A percentile compares a stretch with the other conserved stretches of the same genome.
Conservation (phyloP, 2,113 vertebrate species). For the Limanda limanda region DNA sequence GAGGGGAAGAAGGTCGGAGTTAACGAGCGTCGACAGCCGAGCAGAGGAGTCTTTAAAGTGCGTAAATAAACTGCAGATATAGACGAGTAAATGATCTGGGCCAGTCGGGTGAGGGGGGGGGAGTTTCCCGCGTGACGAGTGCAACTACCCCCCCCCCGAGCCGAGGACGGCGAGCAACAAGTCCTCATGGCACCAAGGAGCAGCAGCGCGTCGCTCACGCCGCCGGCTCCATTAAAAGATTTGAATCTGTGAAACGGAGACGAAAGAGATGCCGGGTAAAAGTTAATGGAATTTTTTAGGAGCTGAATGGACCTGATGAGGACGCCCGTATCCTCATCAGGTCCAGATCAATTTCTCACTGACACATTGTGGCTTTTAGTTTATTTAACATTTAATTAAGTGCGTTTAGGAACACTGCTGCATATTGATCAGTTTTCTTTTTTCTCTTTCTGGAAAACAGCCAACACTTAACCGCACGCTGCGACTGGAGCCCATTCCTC, state of each 20-base stretch:
- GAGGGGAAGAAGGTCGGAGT: not conserved
- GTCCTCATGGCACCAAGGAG: constrained; percentile 43
- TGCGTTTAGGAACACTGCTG: constrained; percentile 31
- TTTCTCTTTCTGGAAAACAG: no score
- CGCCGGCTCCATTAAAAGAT: constrained; percentile 75
- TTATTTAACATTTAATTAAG: constrained; percentile 63
- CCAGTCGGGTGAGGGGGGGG: constrained; percentile 5
- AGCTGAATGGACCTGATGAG: constrained; percentile 64
- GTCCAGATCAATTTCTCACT: constrained; percentile 59
- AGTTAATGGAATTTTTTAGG: constrained; percentile 75
- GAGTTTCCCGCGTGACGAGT: not conserved
- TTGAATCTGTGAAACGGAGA: constrained; percentile 67
- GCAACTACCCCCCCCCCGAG: constrained; percentile 21
- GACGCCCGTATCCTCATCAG: constrained; percentile 58
- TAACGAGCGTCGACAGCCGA: not conserved
- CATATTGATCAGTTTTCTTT: constrained; percentile 21
- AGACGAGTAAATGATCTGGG: constrained; percentile 12
- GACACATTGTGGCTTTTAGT: constrained; percentile 61
- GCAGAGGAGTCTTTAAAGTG: not conserved
- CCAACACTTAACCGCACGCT: not conserved
- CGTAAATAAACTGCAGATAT: not conserved
- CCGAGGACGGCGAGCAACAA: constrained; percentile 49
- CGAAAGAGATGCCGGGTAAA: constrained; percentile 56
- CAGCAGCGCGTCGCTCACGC: constrained; percentile 28
- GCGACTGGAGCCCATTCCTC: not conserved